Evolutionary conservation across 35 echinoderm and acorn worm genomes (phyloP).

Genomic region (Anneissia japonica): DNA sequence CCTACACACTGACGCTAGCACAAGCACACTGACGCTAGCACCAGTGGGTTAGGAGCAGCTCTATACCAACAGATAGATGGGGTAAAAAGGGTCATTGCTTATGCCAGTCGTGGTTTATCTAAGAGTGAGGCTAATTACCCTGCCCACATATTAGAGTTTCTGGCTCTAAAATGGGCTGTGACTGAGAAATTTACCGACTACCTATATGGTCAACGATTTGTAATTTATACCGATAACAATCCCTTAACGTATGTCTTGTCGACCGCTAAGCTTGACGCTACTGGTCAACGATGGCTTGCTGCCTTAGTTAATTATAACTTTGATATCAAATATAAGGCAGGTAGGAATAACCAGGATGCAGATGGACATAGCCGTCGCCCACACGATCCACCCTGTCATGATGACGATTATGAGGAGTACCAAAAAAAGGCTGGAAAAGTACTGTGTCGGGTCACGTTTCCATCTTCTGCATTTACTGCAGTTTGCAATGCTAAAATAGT

Average conservation of each 20-base stretch:
- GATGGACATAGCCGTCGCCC: no score
- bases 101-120: conserved; percentile 17
- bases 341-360: neutral
- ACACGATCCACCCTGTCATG: no score
- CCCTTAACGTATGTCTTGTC: no score
- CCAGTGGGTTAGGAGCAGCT: conserved; percentile 41
- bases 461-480: neutral
- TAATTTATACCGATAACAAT: neutral
- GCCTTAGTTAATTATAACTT: neutral
- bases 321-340: neutral
- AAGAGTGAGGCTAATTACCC: conserved; percentile 12
- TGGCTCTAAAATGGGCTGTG: conserved; percentile 8
- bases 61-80: conserved; percentile 46
- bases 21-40: conserved; percentile 39
- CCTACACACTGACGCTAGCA: conserved; percentile 37
- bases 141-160: conserved; percentile 48
- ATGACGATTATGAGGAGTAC: no score
- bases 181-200: neutral
- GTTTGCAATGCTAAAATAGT: neutral
- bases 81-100: neutral
- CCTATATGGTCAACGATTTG: neutral
- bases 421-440: neutral
- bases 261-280: neutral
- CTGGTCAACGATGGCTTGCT: neutral
- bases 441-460: neutral